Conservation (phyloP, 2,888 invertebrate genomes). For the Spicauda simplicius region DNA sequence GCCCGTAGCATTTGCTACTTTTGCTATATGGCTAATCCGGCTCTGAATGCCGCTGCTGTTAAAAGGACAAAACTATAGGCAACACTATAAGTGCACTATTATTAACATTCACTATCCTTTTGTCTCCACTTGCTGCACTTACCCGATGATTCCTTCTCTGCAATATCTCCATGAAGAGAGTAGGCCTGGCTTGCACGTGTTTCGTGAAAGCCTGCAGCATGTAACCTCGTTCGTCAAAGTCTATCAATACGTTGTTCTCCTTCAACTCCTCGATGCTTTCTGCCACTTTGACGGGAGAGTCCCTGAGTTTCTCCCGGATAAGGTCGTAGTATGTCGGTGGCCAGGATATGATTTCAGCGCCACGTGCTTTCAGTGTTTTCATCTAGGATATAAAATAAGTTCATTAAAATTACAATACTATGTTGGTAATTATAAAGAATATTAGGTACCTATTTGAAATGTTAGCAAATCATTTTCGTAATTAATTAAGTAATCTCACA, state of each 20-base stretch:
- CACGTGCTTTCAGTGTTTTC: constrained; percentile 90
- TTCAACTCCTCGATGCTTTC: constrained; percentile 93
- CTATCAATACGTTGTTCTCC: constrained; percentile 95
- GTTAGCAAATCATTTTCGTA: too few species aligned
- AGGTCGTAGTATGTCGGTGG: constrained; percentile 95
- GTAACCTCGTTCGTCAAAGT: constrained; percentile 98
- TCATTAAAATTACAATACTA: neutral
- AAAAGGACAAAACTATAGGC: too few species aligned
- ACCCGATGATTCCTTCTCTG: constrained; percentile 97
- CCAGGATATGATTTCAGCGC: constrained; percentile 94
- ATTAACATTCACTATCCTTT: too few species aligned
- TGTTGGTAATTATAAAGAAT: too few species aligned
- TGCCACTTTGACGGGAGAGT: constrained; percentile 87
- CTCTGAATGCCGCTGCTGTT: too few species aligned
- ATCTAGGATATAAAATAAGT: constrained; percentile 72
- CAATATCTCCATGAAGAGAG: constrained; percentile 97
- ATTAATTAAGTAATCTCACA: too few species aligned
- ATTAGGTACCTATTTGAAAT: too few species aligned
- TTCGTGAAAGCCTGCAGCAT: constrained; percentile 98
- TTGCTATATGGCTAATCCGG: too few species aligned
- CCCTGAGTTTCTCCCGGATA: constrained; percentile 89
- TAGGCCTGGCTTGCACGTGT: constrained; percentile 97
- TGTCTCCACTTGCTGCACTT: too few species aligned
- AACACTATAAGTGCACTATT: too few species aligned
- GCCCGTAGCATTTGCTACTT: too few species aligned